Evolutionary conservation across 2,113 vertebrate genomes (phyloP).

Genomic region (Mionectes macconnelli): DNA sequence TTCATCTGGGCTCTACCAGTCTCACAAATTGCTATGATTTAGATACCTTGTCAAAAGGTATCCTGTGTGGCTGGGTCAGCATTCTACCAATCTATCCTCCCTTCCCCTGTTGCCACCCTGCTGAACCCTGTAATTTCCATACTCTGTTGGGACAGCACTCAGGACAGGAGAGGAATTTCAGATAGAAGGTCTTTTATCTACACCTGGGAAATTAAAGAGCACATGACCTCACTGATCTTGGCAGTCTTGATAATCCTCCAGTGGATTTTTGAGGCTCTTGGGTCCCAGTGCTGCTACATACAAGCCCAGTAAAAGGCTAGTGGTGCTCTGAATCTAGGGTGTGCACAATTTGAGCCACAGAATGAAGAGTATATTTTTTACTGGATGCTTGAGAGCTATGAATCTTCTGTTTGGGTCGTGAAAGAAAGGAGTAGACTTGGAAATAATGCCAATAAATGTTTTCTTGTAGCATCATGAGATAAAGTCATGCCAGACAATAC

Average conservation of each 20-base stretch:
- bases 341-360: neutral
- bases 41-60: neutral
- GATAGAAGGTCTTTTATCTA: neutral
- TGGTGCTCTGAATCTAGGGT: neutral
- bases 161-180: neutral
- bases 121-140: neutral
- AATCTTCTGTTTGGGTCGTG: neutral
- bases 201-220: neutral
- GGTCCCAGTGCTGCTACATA: neutral
- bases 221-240: neutral
- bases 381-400: neutral
- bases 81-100: neutral
- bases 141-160: rapidly evolving
- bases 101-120: neutral
- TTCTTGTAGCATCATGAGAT: neutral
- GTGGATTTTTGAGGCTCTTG: neutral
- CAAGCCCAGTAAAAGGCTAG: neutral
- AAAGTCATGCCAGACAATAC: neutral
- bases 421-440: neutral
- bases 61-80: neutral
- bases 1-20: neutral
- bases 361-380: neutral
- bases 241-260: neutral
- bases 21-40: neutral
- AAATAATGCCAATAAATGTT: neutral